Evolutionary conservation across 1,140 invertebrate genomes (phyloP).

Genomic region (Diprion similis): DNA sequence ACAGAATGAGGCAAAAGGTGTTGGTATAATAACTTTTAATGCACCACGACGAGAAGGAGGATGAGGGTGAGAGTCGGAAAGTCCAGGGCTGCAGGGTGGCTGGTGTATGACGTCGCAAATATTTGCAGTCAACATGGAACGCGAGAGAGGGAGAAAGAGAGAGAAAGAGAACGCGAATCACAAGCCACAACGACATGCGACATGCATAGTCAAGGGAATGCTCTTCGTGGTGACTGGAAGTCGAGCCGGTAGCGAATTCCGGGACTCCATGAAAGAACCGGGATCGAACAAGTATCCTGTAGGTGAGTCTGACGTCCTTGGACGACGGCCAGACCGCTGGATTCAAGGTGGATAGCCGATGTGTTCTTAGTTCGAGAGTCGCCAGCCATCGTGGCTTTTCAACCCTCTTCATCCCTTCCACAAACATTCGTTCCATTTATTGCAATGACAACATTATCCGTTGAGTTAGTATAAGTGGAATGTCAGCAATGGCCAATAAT

Average conservation of each 20-base stretch:
- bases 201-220: constrained; percentile 5
- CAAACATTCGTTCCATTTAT: constrained; percentile 23
- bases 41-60: not conserved
- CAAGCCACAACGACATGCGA: not conserved
- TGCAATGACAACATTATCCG: constrained; percentile 29
- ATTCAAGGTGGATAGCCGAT: not conserved
- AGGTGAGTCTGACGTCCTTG: too few species aligned
- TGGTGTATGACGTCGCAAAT: constrained; percentile 4
- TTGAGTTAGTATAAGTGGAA: constrained; percentile 13
- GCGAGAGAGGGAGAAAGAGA: too few species aligned
- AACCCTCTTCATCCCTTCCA: constrained; percentile 15
- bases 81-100: not conserved
- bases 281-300: not conserved
- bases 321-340: too few species aligned
- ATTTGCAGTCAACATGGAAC: constrained; percentile 2
- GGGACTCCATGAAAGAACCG: not conserved
- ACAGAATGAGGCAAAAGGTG: not conserved
- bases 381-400: not conserved
- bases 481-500: not conserved
- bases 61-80: not conserved
- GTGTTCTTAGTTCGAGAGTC: not conserved
- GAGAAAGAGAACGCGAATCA: too few species aligned
- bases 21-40: not conserved
- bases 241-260: not conserved
- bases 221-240: not conserved